Conservation (phyloP, 2,113 vertebrate genomes). For the Notechis scutatus region DNA sequence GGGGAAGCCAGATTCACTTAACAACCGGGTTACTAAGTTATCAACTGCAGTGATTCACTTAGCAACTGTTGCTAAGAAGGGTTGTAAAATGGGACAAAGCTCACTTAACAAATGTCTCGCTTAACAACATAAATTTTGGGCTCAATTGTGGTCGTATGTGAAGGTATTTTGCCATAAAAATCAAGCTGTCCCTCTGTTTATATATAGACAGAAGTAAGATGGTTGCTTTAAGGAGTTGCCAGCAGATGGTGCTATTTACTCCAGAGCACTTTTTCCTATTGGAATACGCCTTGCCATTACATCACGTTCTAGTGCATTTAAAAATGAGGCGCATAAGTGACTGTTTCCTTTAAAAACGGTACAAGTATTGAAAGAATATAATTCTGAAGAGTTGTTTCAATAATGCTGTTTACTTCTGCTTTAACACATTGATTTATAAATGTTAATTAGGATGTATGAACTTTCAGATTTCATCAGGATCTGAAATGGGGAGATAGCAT, state of each 20-base stretch:
- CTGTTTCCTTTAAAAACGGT: not conserved
- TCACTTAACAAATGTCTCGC: too few relatives aligned
- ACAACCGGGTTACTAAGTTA: too few relatives aligned
- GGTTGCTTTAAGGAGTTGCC: not conserved
- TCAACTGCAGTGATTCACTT: too few relatives aligned
- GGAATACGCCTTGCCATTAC: not conserved
- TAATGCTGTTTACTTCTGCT: not conserved
- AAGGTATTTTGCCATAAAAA: not conserved
- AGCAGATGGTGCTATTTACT: not conserved
- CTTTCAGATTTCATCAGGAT: not conserved
- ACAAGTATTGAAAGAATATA: not conserved
- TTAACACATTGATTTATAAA: not conserved
- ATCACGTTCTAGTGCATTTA: not conserved
- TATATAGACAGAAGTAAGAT: not conserved
- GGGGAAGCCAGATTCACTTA: too few relatives aligned
- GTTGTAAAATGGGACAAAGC: too few relatives aligned
- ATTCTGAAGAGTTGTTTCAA: not conserved
- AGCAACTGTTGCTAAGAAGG: too few relatives aligned
- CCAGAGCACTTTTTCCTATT: not conserved
- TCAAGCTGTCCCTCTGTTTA: not conserved
- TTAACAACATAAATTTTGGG: too few relatives aligned
- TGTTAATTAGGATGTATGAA: not conserved
- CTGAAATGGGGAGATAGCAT: not conserved
- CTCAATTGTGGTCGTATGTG: too few relatives aligned
- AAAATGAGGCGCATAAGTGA: not conserved